Base-by-base conservation (phyloP, 2,797 vertebrate species). In the Spea hammondii region DNA sequence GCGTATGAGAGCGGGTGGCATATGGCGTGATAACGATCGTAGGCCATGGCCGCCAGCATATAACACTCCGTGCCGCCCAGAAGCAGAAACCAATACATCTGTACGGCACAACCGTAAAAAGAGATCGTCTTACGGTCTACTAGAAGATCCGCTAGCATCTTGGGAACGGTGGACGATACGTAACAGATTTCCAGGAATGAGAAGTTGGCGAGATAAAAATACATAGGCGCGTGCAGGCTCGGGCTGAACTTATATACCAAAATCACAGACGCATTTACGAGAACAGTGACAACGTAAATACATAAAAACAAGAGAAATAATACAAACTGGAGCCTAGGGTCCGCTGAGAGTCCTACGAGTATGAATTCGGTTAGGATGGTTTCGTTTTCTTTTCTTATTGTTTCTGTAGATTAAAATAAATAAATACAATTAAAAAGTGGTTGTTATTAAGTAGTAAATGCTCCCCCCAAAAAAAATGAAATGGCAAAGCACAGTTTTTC, bases 101-200 rank as follows among this genome's bases (percentile, higher is more conserved):
- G 78, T 47, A 68, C 8, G 8, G 60, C 65, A 65, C 78, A 79
- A 0, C 62, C 55, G 44, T 47, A 64, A 48, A 47, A 79, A 48
- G 65, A 79, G 55, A 79, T 79, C 0, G 55, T 32, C 5, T 74
- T 74, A 10, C 55, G 55, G 4, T 53, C 49, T 5, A 32, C n/a
- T 10, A 79, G 65, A 12, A 79, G 70, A 14, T 64, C 70, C 7
- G 57, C 12, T n/a, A 82, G 17, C 71, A 82, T 70, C 47, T 74
- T 74, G n/a, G 80, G 82, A 1, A 80, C 66, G 0, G 78, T 83
- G 50, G 59, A 64, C 7, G 78, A 72, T 12, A 77, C 8, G 5
- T 87, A 87, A 77, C 83, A 88, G 8, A 89, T 84, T 55, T 88
- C 86, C 9, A 87, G 60, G 70, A 86, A 87, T 59, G 87, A 83